These are phyloP conservation scores for Zootermopsis nevadensis DNA, from an alignment of 2,888 invertebrate species.

Conservation along the genomic window DNA sequence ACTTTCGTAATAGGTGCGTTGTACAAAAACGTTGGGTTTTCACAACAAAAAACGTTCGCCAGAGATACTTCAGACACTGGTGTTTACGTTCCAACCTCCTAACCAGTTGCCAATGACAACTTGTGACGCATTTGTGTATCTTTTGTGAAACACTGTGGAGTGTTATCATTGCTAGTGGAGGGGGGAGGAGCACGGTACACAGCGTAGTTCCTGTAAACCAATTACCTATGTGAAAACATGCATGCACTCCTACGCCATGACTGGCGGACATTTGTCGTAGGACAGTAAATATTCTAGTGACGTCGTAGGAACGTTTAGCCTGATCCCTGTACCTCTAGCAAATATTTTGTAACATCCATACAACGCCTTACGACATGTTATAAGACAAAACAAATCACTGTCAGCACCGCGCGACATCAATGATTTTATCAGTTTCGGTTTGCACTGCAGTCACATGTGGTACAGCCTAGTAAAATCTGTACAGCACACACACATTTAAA, in stretches of 20 bases:
- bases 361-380: too few relatives aligned
- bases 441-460: too few relatives aligned
- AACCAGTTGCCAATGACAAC: slow-evolving; percentile 12
- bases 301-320: background rate
- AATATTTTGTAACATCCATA: too few relatives aligned
- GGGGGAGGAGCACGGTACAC: background rate
- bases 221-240: background rate
- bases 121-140: background rate
- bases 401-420: too few relatives aligned
- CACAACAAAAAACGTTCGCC: background rate
- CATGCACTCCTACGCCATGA: background rate
- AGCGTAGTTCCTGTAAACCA: background rate
- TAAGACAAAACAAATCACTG: too few relatives aligned
- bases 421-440: too few relatives aligned
- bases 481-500: too few relatives aligned
- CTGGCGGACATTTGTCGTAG: background rate
- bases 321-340: too few relatives aligned
- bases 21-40: too few relatives aligned
- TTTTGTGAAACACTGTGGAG: background rate
- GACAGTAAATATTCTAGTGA: background rate
- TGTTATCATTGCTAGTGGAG: too few relatives aligned
- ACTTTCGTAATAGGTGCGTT: too few relatives aligned
- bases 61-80: background rate
- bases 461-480: too few relatives aligned
- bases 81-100: background rate